Base-by-base conservation (phyloP, 2,113 vertebrate genomes). In the Rhabdornis inornatus region DNA sequence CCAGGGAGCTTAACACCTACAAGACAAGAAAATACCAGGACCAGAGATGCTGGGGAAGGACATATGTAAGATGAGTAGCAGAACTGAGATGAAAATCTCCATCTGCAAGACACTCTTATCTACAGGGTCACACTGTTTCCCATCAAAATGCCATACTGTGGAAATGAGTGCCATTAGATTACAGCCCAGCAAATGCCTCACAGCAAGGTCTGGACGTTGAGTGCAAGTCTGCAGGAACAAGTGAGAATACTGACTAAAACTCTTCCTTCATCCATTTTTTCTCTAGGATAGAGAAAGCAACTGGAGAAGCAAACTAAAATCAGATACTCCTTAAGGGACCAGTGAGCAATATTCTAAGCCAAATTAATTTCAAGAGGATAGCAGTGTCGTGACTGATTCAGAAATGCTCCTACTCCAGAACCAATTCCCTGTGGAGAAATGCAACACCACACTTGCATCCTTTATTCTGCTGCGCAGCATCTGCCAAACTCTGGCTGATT, bases 31-130 rank as follows among this genome's bases (percentile, higher is more conserved):
- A 45, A 53, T 16, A 31, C 21, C 40, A 31, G 28, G n/a, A 28
- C 28, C 31, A 53, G 47, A 84, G 69, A 24, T 13, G 24, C 37
- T 31, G 13, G 45, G 69, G 31, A 68, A 56, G 13, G 42, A 63
- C 0, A 0, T 4, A 13, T 2, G 0, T 13, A 69, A 22, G 20
- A 83, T 70, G 42, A 44, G 21, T 0, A 27, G 24, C 52, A 82
- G 49, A 49, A 37, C 13, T 2, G 4, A 72, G 35, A 72, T 31
- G 2, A 69, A 83, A 83, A 59, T n/a, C 30, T 37, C 64, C 10
- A 16, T 61, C 59, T 77, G 31, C 40, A 77, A 66, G 40, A 13
- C 47, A 33, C 22, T 24, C n/a, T n/a, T 12, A 31, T 14, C 35
- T n/a, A 42, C 11, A 33, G 74, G n/a, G 84, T 59, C 45, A 61